phyloP scores from a whole-genome alignment of 1,140 invertebrate genomes.

The Delia radicum region DNA sequence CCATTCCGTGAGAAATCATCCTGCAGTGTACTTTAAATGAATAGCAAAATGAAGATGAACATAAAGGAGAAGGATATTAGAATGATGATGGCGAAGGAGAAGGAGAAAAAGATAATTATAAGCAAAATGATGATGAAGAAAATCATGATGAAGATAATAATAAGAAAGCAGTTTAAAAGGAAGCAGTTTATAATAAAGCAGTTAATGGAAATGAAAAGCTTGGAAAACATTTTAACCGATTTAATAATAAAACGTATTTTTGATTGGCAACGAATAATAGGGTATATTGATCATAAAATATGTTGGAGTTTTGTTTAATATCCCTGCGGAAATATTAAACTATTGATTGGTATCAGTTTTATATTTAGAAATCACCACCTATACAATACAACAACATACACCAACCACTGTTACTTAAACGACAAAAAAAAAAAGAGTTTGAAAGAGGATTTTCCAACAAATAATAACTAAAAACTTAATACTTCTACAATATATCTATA shows the following conservation, averaged over 20 bases:
- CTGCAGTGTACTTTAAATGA: constrained; percentile 77
- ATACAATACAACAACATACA: neutral
- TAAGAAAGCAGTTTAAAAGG: neutral
- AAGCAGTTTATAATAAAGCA: neutral
- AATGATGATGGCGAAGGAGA: neutral
- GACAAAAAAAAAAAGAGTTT: neutral
- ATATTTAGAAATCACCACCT: neutral
- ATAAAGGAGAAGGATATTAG: no score
- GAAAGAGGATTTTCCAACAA: no score
- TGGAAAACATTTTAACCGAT: neutral
- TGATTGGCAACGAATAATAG: no score
- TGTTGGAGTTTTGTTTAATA: no score
- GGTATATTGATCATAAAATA: no score
- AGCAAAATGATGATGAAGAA: neutral
- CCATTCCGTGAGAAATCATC: constrained; percentile 96
- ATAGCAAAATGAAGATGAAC: neutral
- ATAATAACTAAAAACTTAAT: neutral
- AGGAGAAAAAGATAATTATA: neutral
- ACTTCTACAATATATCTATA: no score
- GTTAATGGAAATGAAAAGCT: neutral
- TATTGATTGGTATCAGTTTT: no score
- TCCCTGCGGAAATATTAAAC: no score
- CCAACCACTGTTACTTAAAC: neutral
- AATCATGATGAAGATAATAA: neutral
- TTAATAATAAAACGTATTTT: neutral